Conservation (phyloP, 2,888 invertebrate species). For the Chymomyza procnemis region DNA sequence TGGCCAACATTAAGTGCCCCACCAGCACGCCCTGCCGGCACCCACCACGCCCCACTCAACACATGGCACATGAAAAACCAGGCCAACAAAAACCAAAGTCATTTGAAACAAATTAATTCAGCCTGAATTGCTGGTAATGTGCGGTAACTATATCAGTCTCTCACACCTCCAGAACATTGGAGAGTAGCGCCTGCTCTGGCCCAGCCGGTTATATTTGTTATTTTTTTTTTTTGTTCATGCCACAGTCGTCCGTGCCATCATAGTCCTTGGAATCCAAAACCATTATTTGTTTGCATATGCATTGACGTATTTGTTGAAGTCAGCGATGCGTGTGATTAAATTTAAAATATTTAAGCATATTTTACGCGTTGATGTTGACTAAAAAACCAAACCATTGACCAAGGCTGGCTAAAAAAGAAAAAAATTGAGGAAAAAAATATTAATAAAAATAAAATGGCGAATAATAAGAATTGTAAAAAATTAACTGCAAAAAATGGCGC, state of each 20-base stretch:
- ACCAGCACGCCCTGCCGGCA: too few species aligned
- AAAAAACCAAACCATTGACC: constrained; percentile 45
- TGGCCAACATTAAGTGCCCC: background rate
- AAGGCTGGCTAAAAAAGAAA: constrained; percentile 30
- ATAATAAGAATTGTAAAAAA: constrained; percentile 31
- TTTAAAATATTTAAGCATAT: constrained; percentile 71
- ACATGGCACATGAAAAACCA: background rate
- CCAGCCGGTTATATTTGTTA: too few species aligned
- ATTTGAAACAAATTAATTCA: constrained; percentile 6
- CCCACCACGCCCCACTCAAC: too few species aligned
- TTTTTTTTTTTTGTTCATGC: background rate
- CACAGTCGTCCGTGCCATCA: background rate
- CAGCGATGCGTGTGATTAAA: constrained; percentile 69
- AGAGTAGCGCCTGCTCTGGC: constrained; percentile 4
- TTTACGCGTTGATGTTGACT: constrained; percentile 59
- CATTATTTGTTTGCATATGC: constrained; percentile 68
- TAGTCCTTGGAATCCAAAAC: background rate
- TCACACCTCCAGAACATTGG: constrained; percentile 2
- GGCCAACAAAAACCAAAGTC: background rate
- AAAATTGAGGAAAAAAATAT: constrained; percentile 43
- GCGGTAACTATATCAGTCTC: constrained; percentile 1
- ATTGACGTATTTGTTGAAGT: constrained; percentile 64
- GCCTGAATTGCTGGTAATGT: constrained; percentile 51
- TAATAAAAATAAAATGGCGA: constrained; percentile 23
- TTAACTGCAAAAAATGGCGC: constrained; percentile 58